Evolutionary conservation across 2,888 invertebrate genomes (phyloP), one percentile per base, ranked within the genome.

Genomic region (Lutraria lutraria): DNA sequence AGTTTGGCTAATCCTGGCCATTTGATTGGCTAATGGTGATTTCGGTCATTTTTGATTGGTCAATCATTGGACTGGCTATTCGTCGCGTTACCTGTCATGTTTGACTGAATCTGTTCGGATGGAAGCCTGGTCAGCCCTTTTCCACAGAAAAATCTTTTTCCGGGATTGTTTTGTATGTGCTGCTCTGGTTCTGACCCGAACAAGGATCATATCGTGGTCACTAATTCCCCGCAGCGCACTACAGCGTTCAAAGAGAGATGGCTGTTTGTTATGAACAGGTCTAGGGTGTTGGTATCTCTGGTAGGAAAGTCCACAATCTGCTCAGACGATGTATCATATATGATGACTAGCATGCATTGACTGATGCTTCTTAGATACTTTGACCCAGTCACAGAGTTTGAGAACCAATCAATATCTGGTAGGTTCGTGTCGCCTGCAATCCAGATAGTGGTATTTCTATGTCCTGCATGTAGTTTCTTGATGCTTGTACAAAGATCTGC

Each of bases 381-480:
- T 4, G 25, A 8, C 10, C 72, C 31, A 8, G 16, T 10, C 8
- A 72, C 29, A 29, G 31, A 8, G 13, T 31, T 72, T 6, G 31
- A 21, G 15, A 0, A 10, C 89, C 83, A 86, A 54, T 86, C 56
- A 21, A 89, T 86, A 68, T 89, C 89, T 21, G 88, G 88, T 3
- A 88, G 79, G 76, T 88, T 88, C 0, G 83, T 34, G 56, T 81
- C 85, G 16, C 85, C 85, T 15, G 72, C 88, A 31, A 88, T 68
- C 88, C 88, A 85, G 13, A 88, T 43, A 4, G 82, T 85, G 8
- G 85, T 82, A 43, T 85, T 82, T 16, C 54, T 81, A 56, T 56
- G 19, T 0, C 25, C 15, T 1, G 19, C 15, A 88, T 53, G 72
- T 43, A 25, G 16, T 56, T 56, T 0, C 68, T 56, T 43, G 56